Evolutionary conservation across 53 echinoderm and acorn worm genomes (phyloP), one percentile per base, ranked within the genome.

Genomic region (Temnopleurus reevesii): DNA sequence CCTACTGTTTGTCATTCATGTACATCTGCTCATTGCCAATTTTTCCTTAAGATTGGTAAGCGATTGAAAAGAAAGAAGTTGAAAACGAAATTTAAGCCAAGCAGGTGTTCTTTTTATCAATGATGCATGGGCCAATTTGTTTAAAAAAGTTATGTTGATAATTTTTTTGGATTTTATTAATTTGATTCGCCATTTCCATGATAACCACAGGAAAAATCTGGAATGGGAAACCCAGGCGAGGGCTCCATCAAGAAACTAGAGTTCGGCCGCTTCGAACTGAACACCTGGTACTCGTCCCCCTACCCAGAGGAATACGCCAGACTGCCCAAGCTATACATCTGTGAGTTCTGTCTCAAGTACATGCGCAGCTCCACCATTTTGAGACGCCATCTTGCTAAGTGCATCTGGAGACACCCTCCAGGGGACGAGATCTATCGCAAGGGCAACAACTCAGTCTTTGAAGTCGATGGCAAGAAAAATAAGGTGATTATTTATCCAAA

Each of bases 391-490:
- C 94, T 92, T 56, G 96, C 99, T 34, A 98, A 98, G 80, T 98
- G 99, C 77, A 64, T 98, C 38, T 98, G 99, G 99, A 76, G 99
- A 30, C 99, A 98, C 45, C 99, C 96, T 1, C 99, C 99, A 0
- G 99, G 99, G 27, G 99, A 98, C 49, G 99, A 98, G 89, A 96
- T 98, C 71, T 92, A 92, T 90, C 76, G 95, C 8, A 98, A 96
- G 81, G 91, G 92, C 47, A 94, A 89, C 85, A 92, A 96, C 65
- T 98, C 99, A 2, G 94, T 98, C 26, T 98, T 98, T 94, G 99
- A 98, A 46, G 99, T 98, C n/a, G 99, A 96, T 57, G 96, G 99
- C 57, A 98, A 95, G 94, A 96, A 98, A 77, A 98, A 96, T 60
- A 96, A 98, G 94, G 99, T 98, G n/a, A n/a, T n/a, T n/a, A n/a